Conservation (phyloP, 2,888 invertebrate genomes). For the Eristalinus sepulchralis region DNA sequence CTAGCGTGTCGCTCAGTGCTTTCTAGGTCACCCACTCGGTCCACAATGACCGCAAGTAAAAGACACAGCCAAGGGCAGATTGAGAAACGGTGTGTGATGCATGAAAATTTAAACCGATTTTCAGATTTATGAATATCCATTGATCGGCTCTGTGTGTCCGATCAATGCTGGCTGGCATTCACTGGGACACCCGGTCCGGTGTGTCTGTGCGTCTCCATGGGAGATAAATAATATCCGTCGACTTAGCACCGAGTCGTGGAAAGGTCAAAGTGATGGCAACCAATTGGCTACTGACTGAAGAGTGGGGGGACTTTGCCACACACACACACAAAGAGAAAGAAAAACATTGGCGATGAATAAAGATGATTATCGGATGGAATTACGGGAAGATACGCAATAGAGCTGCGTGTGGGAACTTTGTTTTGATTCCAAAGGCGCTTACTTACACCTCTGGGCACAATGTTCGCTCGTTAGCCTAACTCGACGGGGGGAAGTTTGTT, state of each 20-base stretch:
- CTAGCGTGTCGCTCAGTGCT: not conserved
- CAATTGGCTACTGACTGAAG: not conserved
- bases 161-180: slow-evolving; percentile 35
- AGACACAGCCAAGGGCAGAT: slow-evolving; percentile 30
- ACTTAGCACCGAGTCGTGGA: slow-evolving; percentile 25
- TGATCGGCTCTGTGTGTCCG: slow-evolving; percentile 27
- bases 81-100: slow-evolving; percentile 22
- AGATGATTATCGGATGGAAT: not conserved
- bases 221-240: slow-evolving; percentile 10
- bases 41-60: not conserved
- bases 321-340: not conserved
- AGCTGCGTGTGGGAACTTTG: not conserved
- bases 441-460: not conserved
- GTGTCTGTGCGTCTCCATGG: not conserved
- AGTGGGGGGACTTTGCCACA: not conserved
- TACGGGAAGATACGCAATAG: not conserved
- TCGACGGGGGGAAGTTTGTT: not conserved
- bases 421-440: not conserved
- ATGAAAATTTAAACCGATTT: slow-evolving; percentile 46
- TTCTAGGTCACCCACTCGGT: slow-evolving; percentile 24
- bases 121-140: slow-evolving; percentile 10
- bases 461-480: not conserved
- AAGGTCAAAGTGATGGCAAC: slow-evolving; percentile 33
- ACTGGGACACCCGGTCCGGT: not conserved
- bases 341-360: not conserved